Percentiles rank a stretch among this genome's conserved stretches.
Evolutionary conservation across 2,888 invertebrate species (phyloP).

Genomic region (Lithophane semibrunnea): DNA sequence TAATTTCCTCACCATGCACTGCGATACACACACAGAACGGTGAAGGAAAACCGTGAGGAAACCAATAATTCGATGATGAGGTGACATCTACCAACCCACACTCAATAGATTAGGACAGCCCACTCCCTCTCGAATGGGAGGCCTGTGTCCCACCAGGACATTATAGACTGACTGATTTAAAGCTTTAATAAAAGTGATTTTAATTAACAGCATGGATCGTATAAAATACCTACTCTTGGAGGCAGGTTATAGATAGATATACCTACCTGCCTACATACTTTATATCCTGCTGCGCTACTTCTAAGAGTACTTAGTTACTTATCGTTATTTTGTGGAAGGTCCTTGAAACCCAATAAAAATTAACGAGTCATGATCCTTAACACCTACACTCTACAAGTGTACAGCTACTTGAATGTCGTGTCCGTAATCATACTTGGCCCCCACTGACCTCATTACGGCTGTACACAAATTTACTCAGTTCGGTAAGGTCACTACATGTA

Average conservation of each 20-base stretch:
- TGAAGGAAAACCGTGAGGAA: background rate
- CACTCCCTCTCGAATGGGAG: background rate
- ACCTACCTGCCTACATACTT: background rate
- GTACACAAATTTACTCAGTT: conserved; percentile 24
- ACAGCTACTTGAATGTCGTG: conserved; percentile 36
- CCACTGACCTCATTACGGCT: conserved; percentile 37
- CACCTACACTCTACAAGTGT: conserved; percentile 31
- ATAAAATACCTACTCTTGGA: background rate
- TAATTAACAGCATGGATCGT: background rate
- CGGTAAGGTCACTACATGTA: background rate
- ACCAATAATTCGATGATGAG: background rate
- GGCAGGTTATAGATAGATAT: background rate
- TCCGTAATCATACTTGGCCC: conserved; percentile 43
- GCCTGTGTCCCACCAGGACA: background rate
- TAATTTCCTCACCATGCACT: background rate
- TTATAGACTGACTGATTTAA: background rate
- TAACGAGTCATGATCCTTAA: conserved; percentile 32
- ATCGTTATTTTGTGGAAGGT: conserved; percentile 4
- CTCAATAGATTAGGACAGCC: background rate
- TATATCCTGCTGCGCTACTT: background rate
- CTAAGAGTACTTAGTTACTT: background rate
- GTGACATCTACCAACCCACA: background rate
- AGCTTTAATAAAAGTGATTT: too few relatives aligned
- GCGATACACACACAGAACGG: background rate
- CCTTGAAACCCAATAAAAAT: conserved; percentile 41